Evolutionary conservation across 2,888 invertebrate species (phyloP).

Genomic region (Ecliptopera silaceata): DNA sequence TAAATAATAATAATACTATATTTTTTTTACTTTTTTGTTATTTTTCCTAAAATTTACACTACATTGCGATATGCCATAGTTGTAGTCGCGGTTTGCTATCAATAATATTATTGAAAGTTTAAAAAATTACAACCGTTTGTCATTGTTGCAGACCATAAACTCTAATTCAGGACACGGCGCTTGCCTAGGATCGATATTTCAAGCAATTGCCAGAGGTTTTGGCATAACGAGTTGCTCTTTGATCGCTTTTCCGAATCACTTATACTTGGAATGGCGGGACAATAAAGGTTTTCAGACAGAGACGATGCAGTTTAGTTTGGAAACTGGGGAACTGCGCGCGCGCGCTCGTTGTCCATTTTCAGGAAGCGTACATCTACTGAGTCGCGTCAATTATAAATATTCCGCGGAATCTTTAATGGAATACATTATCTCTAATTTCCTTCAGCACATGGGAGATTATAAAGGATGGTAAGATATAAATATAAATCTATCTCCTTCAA

Average conservation of each 20-base stretch:
- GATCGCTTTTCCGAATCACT: conserved; percentile 61
- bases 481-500: no score
- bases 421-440: conserved; percentile 49
- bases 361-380: not conserved
- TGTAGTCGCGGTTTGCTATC: no score
- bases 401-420: conserved; percentile 53
- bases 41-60: no score
- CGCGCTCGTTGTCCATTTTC: conserved; percentile 60
- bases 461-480: conserved; percentile 49
- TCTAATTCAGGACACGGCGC: conserved; percentile 51
- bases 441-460: conserved; percentile 51
- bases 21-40: no score
- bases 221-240: conserved; percentile 55
- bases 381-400: conserved; percentile 37
- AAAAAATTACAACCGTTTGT: no score
- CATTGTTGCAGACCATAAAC: conserved; percentile 48
- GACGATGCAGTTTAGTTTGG: conserved; percentile 44
- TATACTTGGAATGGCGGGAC: conserved; percentile 58
- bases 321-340: conserved; percentile 50
- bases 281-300: conserved; percentile 9
- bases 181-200: conserved; percentile 54
- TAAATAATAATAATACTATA: no score
- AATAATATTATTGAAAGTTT: no score
- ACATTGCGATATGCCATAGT: no score
- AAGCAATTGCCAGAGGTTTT: conserved; percentile 58